phyloP scores from a whole-genome alignment of 2,888 invertebrate genomes.

The Heliconius charithonia region DNA sequence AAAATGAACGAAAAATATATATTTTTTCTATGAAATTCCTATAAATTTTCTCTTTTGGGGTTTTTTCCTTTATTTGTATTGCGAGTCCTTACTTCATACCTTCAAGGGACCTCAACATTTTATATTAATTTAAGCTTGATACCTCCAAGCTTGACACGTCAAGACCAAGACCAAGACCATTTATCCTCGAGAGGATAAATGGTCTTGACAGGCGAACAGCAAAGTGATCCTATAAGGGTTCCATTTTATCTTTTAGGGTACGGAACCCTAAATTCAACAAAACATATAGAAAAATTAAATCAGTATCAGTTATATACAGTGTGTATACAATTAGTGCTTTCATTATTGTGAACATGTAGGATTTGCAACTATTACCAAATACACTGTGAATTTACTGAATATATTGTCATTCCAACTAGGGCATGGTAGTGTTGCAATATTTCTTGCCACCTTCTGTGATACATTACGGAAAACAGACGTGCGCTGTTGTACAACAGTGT shows the following conservation, averaged over 20 bases:
- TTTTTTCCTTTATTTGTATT: not conserved
- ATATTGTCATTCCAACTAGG: conserved; percentile 10
- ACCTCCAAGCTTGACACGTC: too few species aligned
- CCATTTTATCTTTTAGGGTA: too few species aligned
- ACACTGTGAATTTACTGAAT: conserved; percentile 6
- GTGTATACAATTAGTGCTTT: not conserved
- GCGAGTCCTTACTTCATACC: too few species aligned
- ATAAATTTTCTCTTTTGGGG: too few species aligned
- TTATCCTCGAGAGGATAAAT: too few species aligned
- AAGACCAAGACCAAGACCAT: too few species aligned
- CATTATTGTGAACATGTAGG: not conserved
- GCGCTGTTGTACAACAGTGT: not conserved
- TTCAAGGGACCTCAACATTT: too few species aligned
- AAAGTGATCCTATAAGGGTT: too few species aligned
- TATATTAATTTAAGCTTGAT: too few species aligned
- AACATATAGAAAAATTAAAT: not conserved
- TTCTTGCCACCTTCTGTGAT: conserved; percentile 22
- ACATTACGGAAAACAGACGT: conserved; percentile 4
- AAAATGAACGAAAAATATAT: too few species aligned
- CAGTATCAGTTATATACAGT: not conserved
- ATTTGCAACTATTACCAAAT: conserved; percentile 9
- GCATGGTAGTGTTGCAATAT: conserved; percentile 3
- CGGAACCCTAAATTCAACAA: not conserved
- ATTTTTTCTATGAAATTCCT: too few species aligned
- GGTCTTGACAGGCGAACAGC: too few species aligned